These are phyloP conservation scores for Caenorhabditis drosophilae DNA, from an alignment of 2,888 invertebrate genomes.

Conservation along the genomic window DNA sequence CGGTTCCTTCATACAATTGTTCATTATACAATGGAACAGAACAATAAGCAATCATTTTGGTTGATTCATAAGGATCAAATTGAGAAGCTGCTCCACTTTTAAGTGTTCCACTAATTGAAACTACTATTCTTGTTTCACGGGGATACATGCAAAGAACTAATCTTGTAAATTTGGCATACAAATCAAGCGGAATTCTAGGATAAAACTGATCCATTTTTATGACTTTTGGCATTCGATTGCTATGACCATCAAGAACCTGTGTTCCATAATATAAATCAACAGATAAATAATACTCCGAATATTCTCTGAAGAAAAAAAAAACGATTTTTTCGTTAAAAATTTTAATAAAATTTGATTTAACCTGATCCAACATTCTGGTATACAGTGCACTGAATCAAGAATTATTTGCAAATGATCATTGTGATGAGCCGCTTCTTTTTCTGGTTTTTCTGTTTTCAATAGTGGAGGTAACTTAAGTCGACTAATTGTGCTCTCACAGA, in stretches of 20 bases:
- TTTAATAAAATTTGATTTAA: slow-evolving; percentile 1
- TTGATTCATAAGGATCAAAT: not conserved
- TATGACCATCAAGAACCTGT: slow-evolving; percentile 41
- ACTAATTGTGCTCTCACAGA: slow-evolving; percentile 45
- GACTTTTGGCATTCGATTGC: slow-evolving; percentile 24
- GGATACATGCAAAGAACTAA: slow-evolving; percentile 38
- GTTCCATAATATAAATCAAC: slow-evolving; percentile 59
- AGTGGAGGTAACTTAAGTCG: slow-evolving; percentile 28
- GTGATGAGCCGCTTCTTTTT: slow-evolving; percentile 58
- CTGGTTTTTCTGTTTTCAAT: slow-evolving; percentile 22
- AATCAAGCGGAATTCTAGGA: slow-evolving; percentile 48
- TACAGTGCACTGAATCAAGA: slow-evolving; percentile 68
- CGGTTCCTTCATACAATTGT: slow-evolving; percentile 41
- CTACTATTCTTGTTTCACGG: slow-evolving; percentile 44
- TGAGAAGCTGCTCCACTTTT: slow-evolving; percentile 5
- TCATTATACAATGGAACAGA: slow-evolving; percentile 61
- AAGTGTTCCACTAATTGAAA: slow-evolving; percentile 30
- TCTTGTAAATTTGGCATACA: slow-evolving; percentile 50
- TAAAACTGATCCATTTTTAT: slow-evolving; percentile 44
- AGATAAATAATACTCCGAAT: slow-evolving; percentile 50
- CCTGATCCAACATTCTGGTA: slow-evolving; percentile 57
- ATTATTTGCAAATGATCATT: slow-evolving; percentile 70
- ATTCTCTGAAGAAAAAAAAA: slow-evolving; percentile 23
- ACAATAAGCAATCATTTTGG: slow-evolving; percentile 51
- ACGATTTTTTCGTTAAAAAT: not conserved